These are phyloP conservation scores for Sialia sialis DNA, from an alignment of 2,113 vertebrate species.

Conservation along the genomic window DNA sequence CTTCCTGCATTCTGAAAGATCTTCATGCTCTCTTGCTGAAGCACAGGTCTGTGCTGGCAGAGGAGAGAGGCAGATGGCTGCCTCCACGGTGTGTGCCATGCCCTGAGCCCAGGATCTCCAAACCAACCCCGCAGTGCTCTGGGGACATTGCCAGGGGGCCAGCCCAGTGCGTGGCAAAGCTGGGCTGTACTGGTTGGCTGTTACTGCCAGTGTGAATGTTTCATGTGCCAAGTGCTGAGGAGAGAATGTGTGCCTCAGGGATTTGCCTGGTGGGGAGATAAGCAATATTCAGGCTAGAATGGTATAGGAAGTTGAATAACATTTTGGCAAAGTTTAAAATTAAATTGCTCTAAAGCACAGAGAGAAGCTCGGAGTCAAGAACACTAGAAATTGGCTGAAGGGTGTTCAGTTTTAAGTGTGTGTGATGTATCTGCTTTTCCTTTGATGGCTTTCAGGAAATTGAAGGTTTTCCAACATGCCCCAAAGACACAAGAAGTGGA, in stretches of 20 bases:
- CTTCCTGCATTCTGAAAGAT: background rate
- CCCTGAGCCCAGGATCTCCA: background rate
- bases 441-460: background rate
- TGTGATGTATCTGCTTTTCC: slow-evolving; percentile 1
- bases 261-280: background rate
- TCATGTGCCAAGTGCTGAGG: background rate
- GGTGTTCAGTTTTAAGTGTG: background rate
- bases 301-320: background rate
- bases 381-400: background rate
- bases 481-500: background rate
- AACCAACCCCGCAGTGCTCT: background rate
- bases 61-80: background rate
- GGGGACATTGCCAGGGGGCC: background rate
- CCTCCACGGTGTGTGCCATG: background rate
- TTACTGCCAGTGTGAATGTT: background rate
- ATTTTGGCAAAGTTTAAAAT: background rate
- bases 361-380: background rate
- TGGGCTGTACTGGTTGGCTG: background rate
- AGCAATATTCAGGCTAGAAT: background rate
- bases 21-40: background rate
- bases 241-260: background rate
- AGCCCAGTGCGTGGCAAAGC: background rate
- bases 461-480: background rate
- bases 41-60: background rate
- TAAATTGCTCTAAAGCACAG: background rate